Conservation (phyloP, 1,140 invertebrate species). For the Drosophila insularis region DNA sequence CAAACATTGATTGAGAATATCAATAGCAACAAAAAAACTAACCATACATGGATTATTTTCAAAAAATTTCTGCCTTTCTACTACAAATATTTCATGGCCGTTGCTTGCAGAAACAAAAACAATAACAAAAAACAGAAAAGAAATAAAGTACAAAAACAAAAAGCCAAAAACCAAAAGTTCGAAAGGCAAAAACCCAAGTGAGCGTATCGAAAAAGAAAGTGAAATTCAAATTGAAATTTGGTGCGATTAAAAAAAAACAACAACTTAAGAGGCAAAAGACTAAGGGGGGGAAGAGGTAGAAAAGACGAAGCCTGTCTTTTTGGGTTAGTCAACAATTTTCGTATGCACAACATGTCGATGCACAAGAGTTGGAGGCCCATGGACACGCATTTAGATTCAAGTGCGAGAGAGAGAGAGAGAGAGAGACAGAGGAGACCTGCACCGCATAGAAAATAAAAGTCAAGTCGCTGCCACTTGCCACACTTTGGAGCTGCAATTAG, state of each 20-base stretch:
- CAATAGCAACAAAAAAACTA: neutral
- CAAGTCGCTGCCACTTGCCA: conserved; percentile 73
- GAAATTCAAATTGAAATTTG: conserved; percentile 81
- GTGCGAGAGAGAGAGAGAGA: conserved; percentile 18
- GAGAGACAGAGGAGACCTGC: conserved; percentile 34
- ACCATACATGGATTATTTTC: neutral
- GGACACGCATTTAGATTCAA: neutral
- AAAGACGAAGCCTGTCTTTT: conserved; percentile 11
- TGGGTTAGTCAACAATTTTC: conserved; percentile 62
- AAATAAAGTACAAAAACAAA: conserved; percentile 35
- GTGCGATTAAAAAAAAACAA: conserved; percentile 59
- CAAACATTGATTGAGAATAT: neutral
- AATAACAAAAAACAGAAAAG: conserved; percentile 30
- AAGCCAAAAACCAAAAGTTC: conserved; percentile 64
- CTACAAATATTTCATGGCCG: conserved; percentile 72
- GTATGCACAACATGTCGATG: conserved; percentile 69
- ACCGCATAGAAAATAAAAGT: conserved; percentile 77
- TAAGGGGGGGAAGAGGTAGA: conserved; percentile 16
- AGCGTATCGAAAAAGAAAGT: conserved; percentile 82
- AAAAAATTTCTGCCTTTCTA: neutral
- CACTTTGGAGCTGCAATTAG: conserved; percentile 74
- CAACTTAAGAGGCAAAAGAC: conserved; percentile 44
- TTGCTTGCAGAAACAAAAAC: conserved; percentile 55
- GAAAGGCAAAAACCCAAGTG: conserved; percentile 79
- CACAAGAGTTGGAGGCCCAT: conserved; percentile 28